A percentile compares a stretch with the other conserved stretches of the same genome.
Evolutionary conservation across 2,797 vertebrate species (phyloP).

Genomic region (Nannoperca australis): DNA sequence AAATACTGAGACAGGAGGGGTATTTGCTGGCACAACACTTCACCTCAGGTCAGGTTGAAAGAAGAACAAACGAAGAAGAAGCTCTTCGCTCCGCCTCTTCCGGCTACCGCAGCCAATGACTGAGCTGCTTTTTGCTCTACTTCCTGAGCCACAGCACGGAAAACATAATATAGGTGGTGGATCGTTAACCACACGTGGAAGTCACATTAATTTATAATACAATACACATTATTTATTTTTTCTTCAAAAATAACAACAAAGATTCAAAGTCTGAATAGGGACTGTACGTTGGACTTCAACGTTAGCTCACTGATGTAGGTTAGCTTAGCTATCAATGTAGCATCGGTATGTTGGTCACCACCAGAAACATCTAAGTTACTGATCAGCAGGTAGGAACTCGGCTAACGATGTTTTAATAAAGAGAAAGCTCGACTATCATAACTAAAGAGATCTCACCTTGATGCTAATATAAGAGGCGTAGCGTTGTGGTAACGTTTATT

Average conservation of each 20-base stretch:
- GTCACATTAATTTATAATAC: rapidly evolving
- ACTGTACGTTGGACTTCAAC: background rate
- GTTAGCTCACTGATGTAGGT: background rate
- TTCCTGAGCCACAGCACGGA: constrained; percentile 17
- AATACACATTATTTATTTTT: too few species aligned
- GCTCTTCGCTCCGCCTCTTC: constrained; percentile 39
- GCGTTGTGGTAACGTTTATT: background rate
- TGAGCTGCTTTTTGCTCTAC: background rate
- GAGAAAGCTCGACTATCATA: background rate
- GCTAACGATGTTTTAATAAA: background rate
- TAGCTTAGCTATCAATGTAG: background rate
- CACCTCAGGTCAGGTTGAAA: background rate
- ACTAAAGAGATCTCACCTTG: background rate
- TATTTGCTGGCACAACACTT: background rate
- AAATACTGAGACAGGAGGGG: background rate
- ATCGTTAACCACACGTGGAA: background rate
- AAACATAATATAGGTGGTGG: background rate
- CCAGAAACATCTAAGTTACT: background rate
- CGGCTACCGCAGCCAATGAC: constrained; percentile 26
- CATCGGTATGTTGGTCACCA: background rate
- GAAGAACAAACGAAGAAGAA: background rate
- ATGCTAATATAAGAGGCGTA: background rate
- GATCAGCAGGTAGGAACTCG: constrained; percentile 22
- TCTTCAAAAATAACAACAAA: background rate
- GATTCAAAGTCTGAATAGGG: background rate